A percentile compares a stretch with the other conserved stretches of the same genome.
These are phyloP conservation scores for Callospermophilus lateralis DNA, from an alignment of 2,113 vertebrate genomes.

Conservation along the genomic window DNA sequence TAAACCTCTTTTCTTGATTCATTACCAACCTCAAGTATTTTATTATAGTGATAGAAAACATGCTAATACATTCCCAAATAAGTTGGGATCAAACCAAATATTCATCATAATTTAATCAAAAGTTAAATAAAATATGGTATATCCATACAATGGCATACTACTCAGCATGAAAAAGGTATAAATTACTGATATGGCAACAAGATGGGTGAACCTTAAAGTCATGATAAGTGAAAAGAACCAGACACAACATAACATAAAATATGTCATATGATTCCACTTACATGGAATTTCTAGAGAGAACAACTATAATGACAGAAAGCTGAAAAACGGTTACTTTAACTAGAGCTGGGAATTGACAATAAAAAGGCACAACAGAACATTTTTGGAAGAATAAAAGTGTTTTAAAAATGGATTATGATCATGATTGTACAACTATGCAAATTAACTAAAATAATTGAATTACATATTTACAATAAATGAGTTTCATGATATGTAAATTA, in stretches of 20 bases:
- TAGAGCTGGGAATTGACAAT: neutral
- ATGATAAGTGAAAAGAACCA: neutral
- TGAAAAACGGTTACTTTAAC: neutral
- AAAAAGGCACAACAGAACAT: neutral
- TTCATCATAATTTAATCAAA: neutral
- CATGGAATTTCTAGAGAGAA: neutral
- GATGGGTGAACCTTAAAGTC: neutral
- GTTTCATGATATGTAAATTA: slow-evolving; percentile 24
- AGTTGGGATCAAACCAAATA: slow-evolving; percentile 35
- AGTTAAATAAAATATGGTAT: neutral
- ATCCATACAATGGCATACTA: neutral
- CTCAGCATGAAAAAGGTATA: neutral
- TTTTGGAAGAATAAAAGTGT: neutral
- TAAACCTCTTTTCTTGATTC: neutral
- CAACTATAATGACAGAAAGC: neutral
- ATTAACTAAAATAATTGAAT: slow-evolving; percentile 2
- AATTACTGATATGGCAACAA: neutral
- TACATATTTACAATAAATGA: neutral
- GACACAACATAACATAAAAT: neutral
- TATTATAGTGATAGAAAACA: neutral
- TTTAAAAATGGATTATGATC: neutral
- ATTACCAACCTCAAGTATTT: neutral
- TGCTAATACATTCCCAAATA: neutral
- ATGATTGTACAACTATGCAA: neutral
- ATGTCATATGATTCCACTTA: neutral